Evolutionary conservation across 2,888 invertebrate genomes (phyloP), one percentile per base, ranked within the genome.

Genomic region (Synanthedon vespiformis): DNA sequence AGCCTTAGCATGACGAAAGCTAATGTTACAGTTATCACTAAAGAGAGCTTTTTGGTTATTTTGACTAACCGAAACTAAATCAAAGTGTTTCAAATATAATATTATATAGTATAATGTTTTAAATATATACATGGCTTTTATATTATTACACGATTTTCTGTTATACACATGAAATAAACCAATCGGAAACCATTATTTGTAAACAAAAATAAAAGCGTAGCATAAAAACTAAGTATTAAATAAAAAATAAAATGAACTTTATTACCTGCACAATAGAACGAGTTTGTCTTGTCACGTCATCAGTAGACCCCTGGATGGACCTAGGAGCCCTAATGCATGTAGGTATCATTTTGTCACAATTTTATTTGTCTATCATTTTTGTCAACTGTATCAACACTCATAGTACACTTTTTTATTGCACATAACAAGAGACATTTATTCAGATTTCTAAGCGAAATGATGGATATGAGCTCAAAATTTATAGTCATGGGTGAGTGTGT

Each of bases 291-390:
- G 89, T 91, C 78, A 94, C 91, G 80, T 94, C 94, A 81, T 94
- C 94, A 59, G 90, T 91, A 61, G 94, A 93, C 65, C 93, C 93
- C 80, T 93, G 93, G 68, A 91, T 90, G 60, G 90, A 88, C 59
- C 92, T 90, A 61, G 92, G 90, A 50, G 92, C 92, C 71, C 92
- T 85, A 64, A 93, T 92, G 72, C 93, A 93, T 65, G 92, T 92
- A 49, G 91, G 91, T 80, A 91, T 89, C 91, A 91, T 91, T 57
- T 57, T 74, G 66, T 72, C 68, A 72, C 65, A 57, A 53, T 59
- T 58, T 54, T 56, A 54, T 55, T 12, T 34, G 10, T 34, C 34
- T 34, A 34, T 34, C n/a, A 44, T 14, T 44, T 44, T 44, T 44
- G 44, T 44, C 44, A 44, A 12, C 44, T 44, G 8, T 4, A 11